Evolutionary conservation across 2,113 vertebrate species (phyloP), one percentile per base, ranked within the genome.

Genomic region (Eptesicus fuscus): DNA sequence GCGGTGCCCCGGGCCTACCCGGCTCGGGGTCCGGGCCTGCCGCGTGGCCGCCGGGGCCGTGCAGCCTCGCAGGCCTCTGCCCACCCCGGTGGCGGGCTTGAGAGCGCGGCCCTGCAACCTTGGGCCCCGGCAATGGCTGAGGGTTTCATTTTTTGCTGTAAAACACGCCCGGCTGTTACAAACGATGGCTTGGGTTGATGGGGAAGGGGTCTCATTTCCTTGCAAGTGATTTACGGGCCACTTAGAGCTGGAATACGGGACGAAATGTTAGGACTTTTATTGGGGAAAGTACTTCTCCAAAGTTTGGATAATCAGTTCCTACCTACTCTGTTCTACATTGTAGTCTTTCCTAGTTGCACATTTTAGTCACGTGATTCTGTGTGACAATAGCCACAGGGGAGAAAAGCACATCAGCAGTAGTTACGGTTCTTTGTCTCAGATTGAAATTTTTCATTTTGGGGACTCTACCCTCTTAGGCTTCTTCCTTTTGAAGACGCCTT

Each of bases 131-230:
- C 12, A 1, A 1, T 44, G 5, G 49, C n/a, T 3, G 49, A 3
- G 56, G 42, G 67, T 80, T 67, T 42, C n/a, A 16, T 51, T 83
- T 53, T 53, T 51, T 40, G 37, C 37, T 22, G 11, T 44, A 44
- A 59, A 92, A 53, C 65, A 25, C 18, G 4, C 49, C 70, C 18
- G 9, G 25, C 70, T 56, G 67, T 71, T 74, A 22, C n/a, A n/a
- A n/a, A 61, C 30, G 23, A 23, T n/a, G 77, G 42, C 56, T 83
- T 16, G 37, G n/a, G 37, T n/a, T 23, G 32, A 23, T 56, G 79
- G 89, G 91, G 65, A 83, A 84, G 90, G 96, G 84, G 76, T 10
- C 87, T 42, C 20, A 23, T 73, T 42, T 40, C 28, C 44, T 56
- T 65, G 30, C 17, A 22, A 30, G 32, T 53, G 65, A 40, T 87